Evolutionary conservation across 2,113 vertebrate species (phyloP), one percentile per base, ranked within the genome.

Genomic region (Perccottus glenii): DNA sequence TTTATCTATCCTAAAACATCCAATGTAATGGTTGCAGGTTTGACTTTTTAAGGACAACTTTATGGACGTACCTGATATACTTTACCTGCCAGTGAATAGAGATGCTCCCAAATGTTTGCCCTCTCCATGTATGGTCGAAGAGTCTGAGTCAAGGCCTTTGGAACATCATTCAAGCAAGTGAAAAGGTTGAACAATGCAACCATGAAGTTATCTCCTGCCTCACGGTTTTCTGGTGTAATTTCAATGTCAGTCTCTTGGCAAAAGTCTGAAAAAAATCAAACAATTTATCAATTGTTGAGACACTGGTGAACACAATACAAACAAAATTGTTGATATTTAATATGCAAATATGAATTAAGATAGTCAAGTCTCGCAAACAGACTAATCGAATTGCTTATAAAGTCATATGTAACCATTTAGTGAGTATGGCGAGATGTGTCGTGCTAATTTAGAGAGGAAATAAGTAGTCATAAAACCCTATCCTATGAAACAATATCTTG

Each of bases 61-160:
- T 42, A 64, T 11, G 45, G 43, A 76, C 11, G 43, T 15, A 58
- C 12, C 8, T 60, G 61, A 75, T 70, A 59, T 70, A 60, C 80
- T 86, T 87, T 94, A 98, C 97, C 96, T 95, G 94, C 87, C 75
- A 94, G 89, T 70, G 82, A 91, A 87, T 82, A 93, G 55, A 98
- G 92, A 81, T 82, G 91, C 63, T 94, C 90, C 96, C 96, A 98
- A 49, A 97, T 66, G 12, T 93, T 87, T 62, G 92, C 88, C 82
- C 90, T 88, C 87, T 98, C 95, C 85, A 98, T 91, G 85, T 95
- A 96, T 35, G 82, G 90, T 72, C 95, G 92, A 79, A 99, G 91
- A 70, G 92, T 92, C 65, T 77, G 78, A 84, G 90, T 93, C 78
- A 99, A 94, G 75, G 91, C 94, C 85, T 91, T 92, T 45, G 95